A percentile compares a stretch with the other conserved stretches of the same genome.
Evolutionary conservation across 2,888 invertebrate genomes (phyloP).

Genomic region (Fragum whitleyi): DNA sequence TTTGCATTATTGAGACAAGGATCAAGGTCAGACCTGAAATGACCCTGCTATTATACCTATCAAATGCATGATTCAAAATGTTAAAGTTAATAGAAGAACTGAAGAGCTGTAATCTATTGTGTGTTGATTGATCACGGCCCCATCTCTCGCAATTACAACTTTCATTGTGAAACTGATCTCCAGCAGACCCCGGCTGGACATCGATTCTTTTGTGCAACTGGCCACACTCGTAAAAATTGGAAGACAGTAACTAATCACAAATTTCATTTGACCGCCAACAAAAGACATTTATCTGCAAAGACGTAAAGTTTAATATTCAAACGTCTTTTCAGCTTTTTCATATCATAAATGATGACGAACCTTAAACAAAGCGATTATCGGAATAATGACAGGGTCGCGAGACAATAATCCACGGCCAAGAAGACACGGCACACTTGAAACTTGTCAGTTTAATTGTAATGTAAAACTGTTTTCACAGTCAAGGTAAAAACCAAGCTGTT

Average conservation of each 20-base stretch:
- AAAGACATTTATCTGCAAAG: conserved; percentile 66
- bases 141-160: conserved; percentile 64
- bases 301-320: conserved; percentile 70
- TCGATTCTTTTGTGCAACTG: conserved; percentile 68
- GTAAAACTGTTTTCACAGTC: conserved; percentile 58
- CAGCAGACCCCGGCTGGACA: conserved; percentile 57
- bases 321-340: conserved; percentile 62
- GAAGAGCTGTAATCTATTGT: conserved; percentile 65
- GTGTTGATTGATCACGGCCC: conserved; percentile 49
- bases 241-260: conserved; percentile 65
- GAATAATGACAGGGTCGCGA: conserved; percentile 59
- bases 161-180: conserved; percentile 68
- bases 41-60: conserved; percentile 67
- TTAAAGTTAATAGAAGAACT: conserved; percentile 39
- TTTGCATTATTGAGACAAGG: background rate
- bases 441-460: conserved; percentile 60
- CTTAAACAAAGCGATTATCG: conserved; percentile 67
- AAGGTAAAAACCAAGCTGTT: conserved; percentile 69
- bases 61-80: conserved; percentile 59
- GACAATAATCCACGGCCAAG: conserved; percentile 62
- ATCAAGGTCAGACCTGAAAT: conserved; percentile 61
- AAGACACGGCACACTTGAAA: conserved; percentile 62
- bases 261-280: conserved; percentile 63
- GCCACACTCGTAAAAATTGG: conserved; percentile 57
- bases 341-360: conserved; percentile 66